phyloP scores from a whole-genome alignment of 1,140 invertebrate genomes.

The Druon quercuslanigerum region DNA sequence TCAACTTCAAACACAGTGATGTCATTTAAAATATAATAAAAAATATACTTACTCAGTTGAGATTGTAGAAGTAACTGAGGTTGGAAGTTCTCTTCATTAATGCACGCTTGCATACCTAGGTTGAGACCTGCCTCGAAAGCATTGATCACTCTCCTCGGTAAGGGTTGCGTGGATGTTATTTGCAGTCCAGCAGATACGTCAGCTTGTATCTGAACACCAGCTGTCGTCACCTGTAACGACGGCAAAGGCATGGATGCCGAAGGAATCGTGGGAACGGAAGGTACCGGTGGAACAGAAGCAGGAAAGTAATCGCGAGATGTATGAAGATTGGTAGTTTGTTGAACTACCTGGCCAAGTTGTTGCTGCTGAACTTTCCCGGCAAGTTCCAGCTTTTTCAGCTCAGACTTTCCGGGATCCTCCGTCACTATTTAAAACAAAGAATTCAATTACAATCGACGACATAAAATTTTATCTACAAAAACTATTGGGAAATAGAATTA shows the following conservation, averaged over 20 bases:
- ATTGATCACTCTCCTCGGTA: slow-evolving; percentile 59
- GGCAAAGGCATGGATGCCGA: slow-evolving; percentile 65
- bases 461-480: slow-evolving; percentile 29
- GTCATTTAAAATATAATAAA: background rate
- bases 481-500: background rate
- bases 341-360: slow-evolving; percentile 61
- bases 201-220: slow-evolving; percentile 66
- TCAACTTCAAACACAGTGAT: background rate
- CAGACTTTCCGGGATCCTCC: slow-evolving; percentile 69
- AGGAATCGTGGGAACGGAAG: slow-evolving; percentile 69
- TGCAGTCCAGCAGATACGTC: slow-evolving; percentile 63
- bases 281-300: slow-evolving; percentile 68
- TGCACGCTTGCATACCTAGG: slow-evolving; percentile 62
- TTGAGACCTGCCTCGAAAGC: slow-evolving; percentile 69
- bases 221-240: slow-evolving; percentile 61
- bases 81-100: slow-evolving; percentile 58
- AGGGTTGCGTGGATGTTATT: slow-evolving; percentile 56
- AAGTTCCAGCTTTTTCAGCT: slow-evolving; percentile 68
- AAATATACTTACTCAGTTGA: slow-evolving; percentile 63
- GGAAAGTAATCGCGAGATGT: slow-evolving; percentile 75
- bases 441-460: slow-evolving; percentile 15
- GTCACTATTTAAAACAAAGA: slow-evolving; percentile 47
- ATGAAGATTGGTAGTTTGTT: slow-evolving; percentile 53
- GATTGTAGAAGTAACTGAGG: slow-evolving; percentile 65
- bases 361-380: slow-evolving; percentile 65